Evolutionary conservation across 2,113 vertebrate genomes (phyloP), one percentile per base, ranked within the genome.

Genomic region (Scatophagus argus): DNA sequence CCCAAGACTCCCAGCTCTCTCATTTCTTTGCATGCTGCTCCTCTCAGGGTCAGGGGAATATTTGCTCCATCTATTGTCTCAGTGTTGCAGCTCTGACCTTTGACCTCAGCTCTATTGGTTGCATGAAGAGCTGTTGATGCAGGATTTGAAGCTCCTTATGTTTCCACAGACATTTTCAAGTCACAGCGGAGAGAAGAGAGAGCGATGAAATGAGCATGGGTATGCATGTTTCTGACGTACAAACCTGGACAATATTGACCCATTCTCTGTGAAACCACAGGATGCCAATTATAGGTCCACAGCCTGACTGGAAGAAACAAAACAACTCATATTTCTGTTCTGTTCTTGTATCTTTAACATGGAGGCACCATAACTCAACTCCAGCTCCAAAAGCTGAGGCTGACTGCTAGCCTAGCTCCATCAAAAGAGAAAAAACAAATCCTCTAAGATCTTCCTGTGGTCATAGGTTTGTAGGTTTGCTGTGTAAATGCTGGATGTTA

Each of bases 1-100:
- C 13, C n/a, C 25, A 5, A n/a, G 23, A 43, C 31, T 31, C 39
- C 23, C 21, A 9, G 41, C 52, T 72, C 55, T 52, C 38, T 60
- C 52, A n/a, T 41, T 46, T 61, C 51, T 64, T 31, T 47, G 17
- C 27, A 19, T 10, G 49, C 74, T 39, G n/a, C 43, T 27, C 16
- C 0, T 81, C 36, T 81, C 36, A 4, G 66, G 76, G 84, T 87
- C 86, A 55, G 47, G 73, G 83, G 81, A 84, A 78, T 74, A 83
- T 90, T 86, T 91, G 77, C 79, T 90, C 67, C 82, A 70, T 88
- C 87, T 81, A 87, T 90, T 90, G 85, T 87, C 86, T 78, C 58
- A 81, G 74, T 75, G 83, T 76, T 77, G 85, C 83, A 76, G 81
- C 71, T 71, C 77, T 74, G 88, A 92, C 87, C 78, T 90, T 82